These are phyloP conservation scores for Syngnathus floridae DNA, from an alignment of 2,113 vertebrate species.

Conservation along the genomic window DNA sequence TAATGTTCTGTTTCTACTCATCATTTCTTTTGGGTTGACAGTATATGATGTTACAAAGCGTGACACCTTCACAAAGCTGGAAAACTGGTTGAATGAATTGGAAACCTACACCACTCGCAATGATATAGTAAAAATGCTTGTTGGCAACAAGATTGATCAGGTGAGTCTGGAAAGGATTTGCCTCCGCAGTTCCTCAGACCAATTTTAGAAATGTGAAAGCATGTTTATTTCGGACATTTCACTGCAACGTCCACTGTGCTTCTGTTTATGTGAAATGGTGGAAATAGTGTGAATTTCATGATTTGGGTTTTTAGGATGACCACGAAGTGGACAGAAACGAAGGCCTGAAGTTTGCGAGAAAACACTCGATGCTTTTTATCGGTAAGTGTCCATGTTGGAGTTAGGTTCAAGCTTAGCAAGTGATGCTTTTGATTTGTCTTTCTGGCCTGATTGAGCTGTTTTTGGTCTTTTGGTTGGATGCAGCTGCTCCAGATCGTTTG, in stretches of 20 bases:
- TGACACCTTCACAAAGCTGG: constrained; percentile 89
- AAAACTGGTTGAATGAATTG: constrained; percentile 95
- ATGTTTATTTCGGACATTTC: background rate
- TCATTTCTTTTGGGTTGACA: constrained; percentile 59
- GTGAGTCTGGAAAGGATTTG: constrained; percentile 62
- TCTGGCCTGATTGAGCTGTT: constrained; percentile 28
- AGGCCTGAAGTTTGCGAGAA: constrained; percentile 93
- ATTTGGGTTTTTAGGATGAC: constrained; percentile 76
- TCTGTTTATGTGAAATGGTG: no score
- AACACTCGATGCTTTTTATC: constrained; percentile 98
- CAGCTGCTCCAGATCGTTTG: constrained; percentile 33
- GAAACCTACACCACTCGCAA: constrained; percentile 96
- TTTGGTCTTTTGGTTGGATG: constrained; percentile 20
- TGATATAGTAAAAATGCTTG: constrained; percentile 94
- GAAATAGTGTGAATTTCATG: background rate
- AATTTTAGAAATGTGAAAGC: background rate
- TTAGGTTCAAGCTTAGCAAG: background rate
- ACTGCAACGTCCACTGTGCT: background rate
- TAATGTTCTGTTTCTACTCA: background rate
- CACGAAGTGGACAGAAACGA: constrained; percentile 92
- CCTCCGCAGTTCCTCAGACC: background rate
- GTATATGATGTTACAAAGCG: constrained; percentile 94
- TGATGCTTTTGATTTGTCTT: constrained; percentile 21
- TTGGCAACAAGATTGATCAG: constrained; percentile 98
- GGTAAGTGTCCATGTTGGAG: constrained; percentile 69